Evolutionary conservation across 1,140 invertebrate genomes (phyloP).

Genomic region (Amyelois transitella): DNA sequence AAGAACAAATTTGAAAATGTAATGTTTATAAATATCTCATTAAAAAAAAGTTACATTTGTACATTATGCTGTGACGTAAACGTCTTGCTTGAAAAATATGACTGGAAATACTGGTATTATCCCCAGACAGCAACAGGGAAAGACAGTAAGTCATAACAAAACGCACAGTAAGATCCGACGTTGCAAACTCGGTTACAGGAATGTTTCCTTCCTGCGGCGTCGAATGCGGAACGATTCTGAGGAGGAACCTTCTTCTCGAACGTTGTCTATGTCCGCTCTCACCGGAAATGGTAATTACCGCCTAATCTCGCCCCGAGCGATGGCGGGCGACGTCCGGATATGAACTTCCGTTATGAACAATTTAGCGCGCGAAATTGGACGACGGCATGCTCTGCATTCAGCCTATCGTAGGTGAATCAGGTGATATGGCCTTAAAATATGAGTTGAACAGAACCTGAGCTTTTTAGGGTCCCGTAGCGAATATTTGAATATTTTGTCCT

Average conservation of each 20-base stretch:
- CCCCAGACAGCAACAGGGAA: not conserved
- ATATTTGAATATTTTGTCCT: too few species aligned
- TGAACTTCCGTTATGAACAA: constrained; percentile 80
- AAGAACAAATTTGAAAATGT: too few species aligned
- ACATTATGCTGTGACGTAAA: too few species aligned
- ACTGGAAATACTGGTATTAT: too few species aligned
- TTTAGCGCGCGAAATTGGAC: constrained; percentile 77
- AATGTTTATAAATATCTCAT: too few species aligned
- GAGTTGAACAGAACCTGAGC: not conserved
- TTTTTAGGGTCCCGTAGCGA: not conserved
- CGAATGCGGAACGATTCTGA: constrained; percentile 42
- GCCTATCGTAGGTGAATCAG: constrained; percentile 41
- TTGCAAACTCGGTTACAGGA: constrained; percentile 11
- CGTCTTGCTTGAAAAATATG: too few species aligned
- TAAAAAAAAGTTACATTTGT: too few species aligned
- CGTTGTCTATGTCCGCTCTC: constrained; percentile 66
- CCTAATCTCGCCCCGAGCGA: constrained; percentile 74
- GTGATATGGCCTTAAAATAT: constrained; percentile 18
- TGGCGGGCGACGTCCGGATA: constrained; percentile 73
- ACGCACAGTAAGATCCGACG: not conserved
- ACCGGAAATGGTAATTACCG: constrained; percentile 77
- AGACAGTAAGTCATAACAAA: not conserved
- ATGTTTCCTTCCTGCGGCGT: constrained; percentile 44
- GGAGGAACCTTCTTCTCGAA: constrained; percentile 47
- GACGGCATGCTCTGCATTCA: constrained; percentile 62